Evolutionary conservation across 2,113 vertebrate species (phyloP).

Genomic region (Hypomesus transpacificus): DNA sequence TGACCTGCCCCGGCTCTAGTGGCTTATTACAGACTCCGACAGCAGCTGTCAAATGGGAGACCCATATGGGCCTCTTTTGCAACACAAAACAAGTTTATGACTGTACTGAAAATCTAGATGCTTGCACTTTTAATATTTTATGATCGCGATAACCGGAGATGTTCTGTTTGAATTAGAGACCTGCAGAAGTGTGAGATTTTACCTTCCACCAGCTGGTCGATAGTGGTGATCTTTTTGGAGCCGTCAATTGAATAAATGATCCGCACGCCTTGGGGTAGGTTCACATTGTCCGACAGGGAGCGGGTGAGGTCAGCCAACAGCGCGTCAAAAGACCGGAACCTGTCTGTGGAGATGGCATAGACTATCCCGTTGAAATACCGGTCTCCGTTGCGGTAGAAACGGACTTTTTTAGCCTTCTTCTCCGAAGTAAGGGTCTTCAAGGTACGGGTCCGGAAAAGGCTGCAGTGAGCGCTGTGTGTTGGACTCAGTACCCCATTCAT

Average conservation of each 20-base stretch:
- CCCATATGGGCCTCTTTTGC: no score
- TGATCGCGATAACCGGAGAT: no score
- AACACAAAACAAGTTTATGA: no score
- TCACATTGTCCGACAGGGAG: conserved; percentile 96
- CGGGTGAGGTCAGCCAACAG: conserved; percentile 94
- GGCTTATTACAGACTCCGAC: no score
- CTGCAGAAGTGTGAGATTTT: conserved; percentile 26
- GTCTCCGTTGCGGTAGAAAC: conserved; percentile 97
- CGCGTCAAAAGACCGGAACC: conserved; percentile 92
- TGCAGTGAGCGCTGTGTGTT: conserved; percentile 97
- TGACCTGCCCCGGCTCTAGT: no score
- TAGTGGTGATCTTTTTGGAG: conserved; percentile 79
- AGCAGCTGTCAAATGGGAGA: no score
- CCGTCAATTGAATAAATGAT: conserved; percentile 94
- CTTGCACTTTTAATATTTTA: no score
- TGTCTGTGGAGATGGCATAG: conserved; percentile 91
- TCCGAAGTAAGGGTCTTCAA: conserved; percentile 91
- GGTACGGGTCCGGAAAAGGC: conserved; percentile 94
- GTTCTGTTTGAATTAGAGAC: background rate
- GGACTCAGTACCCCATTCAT: conserved; percentile 93
- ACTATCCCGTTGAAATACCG: conserved; percentile 96
- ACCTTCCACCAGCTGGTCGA: conserved; percentile 94
- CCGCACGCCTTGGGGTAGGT: conserved; percentile 95
- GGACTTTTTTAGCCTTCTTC: conserved; percentile 96
- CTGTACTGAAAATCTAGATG: no score